Base-by-base conservation (phyloP, 1,140 invertebrate genomes). In the Drosophila littoralis region DNA sequence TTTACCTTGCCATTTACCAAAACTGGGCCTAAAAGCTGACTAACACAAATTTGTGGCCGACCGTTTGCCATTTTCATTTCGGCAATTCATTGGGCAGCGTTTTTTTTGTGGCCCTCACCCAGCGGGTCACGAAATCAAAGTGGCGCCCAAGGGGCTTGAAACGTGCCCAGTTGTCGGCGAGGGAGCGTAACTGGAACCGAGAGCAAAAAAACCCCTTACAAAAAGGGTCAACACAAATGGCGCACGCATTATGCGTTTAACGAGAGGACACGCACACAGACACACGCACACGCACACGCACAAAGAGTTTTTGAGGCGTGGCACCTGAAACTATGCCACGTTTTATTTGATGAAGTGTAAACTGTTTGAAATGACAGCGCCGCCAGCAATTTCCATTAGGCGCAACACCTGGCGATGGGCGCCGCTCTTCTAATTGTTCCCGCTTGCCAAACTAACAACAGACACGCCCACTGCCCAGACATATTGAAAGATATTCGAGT, bases 311-410 rank as follows among this genome's bases (percentile, higher is more conserved):
- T 45, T 3, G 9, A 33, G 54, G 57, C 38, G 15, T 22, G 48
- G 13, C 55, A n/a, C 15, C 22, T 40, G 13, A 42, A 76, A 66
- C 51, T 73, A 50, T 50, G 61, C 76, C 67, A 72, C 58, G 75
- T 69, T 75, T 69, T 46, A 75, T 75, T 66, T 70, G 83, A 88
- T 86, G 72, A 79, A 88, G 82, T 86, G 82, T 75, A 86, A 86
- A 88, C 54, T 65, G 79, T 64, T 58, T 54, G 48, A n/a, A 60
- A 46, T 59, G 58, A 74, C 51, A 77, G 52, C 40, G 54, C 68
- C 42, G 57, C 42, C 12, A 52, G 64, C 42, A 8, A 43, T 58
- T 70, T 70, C 52, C 59, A 75, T 70, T 73, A 57, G 28, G 12
- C 38, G 63, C 36, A 43, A 60, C 55, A 66, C 68, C 59, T 65